phyloP scores from a whole-genome alignment of 2,888 invertebrate species.

The Ichneumon xanthorius region DNA sequence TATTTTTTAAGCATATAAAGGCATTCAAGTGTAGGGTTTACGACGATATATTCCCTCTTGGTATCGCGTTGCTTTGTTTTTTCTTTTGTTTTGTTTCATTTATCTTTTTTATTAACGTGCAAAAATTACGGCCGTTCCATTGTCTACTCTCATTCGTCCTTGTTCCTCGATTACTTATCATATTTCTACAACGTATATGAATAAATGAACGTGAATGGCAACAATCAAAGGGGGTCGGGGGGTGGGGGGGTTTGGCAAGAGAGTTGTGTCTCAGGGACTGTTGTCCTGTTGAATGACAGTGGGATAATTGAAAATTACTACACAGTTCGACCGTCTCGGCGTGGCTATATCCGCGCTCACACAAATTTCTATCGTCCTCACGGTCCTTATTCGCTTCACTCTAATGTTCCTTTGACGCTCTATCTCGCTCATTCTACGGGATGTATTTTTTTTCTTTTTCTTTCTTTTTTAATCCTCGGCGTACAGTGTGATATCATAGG shows the following conservation, averaged over 20 bases:
- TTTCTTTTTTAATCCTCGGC: conserved; percentile 35
- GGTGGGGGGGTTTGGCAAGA: conserved; percentile 32
- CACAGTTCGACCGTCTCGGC: conserved; percentile 35
- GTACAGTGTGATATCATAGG: conserved; percentile 57
- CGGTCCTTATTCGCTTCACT: conserved; percentile 35
- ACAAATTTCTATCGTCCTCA: conserved; percentile 36
- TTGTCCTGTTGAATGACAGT: conserved; percentile 33
- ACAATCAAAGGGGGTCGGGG: conserved; percentile 45
- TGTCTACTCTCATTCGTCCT: conserved; percentile 57
- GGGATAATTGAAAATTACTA: conserved; percentile 43
- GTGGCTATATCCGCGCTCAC: conserved; percentile 46
- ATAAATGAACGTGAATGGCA: conserved; percentile 64
- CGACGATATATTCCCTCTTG: conserved; percentile 47
- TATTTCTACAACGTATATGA: conserved; percentile 64
- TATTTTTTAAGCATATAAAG: conserved; percentile 21
- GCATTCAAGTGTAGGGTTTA: conserved; percentile 56
- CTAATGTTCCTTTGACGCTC: conserved; percentile 45
- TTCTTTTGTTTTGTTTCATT: conserved; percentile 42
- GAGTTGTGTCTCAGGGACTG: conserved; percentile 10
- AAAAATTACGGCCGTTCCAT: conserved; percentile 68
- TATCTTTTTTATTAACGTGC: conserved; percentile 66
- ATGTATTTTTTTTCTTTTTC: conserved; percentile 24
- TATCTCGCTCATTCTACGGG: conserved; percentile 55
- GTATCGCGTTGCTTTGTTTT: conserved; percentile 42
- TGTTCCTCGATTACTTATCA: conserved; percentile 58